Conservation (phyloP, 2,797 vertebrate genomes). For the Pteronotus mesoamericanus region DNA sequence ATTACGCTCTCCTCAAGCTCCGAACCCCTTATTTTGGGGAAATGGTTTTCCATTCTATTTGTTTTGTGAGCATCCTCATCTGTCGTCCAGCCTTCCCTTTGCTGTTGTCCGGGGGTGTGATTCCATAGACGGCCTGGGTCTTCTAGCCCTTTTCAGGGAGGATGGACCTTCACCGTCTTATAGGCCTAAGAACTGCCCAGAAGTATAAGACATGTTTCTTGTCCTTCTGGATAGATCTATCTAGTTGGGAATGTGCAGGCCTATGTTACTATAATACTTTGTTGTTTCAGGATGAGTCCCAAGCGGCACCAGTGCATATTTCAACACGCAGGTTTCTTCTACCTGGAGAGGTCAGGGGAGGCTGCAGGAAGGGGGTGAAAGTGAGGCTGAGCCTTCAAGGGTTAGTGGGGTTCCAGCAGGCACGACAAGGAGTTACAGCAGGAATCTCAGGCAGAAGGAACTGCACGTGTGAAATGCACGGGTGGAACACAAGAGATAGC, state of each 20-base stretch:
- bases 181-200: background rate
- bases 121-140: background rate
- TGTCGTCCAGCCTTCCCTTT: background rate
- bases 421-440: background rate
- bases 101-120: background rate
- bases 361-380: background rate
- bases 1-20: background rate
- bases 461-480: fast-evolving
- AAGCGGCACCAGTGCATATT: too few relatives aligned
- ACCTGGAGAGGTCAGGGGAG: background rate
- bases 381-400: background rate
- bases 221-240: background rate
- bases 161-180: background rate
- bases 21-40: background rate
- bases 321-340: background rate
- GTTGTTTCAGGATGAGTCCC: background rate
- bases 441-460: background rate
- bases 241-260: background rate
- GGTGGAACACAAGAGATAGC: too few relatives aligned
- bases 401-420: background rate
- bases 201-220: background rate
- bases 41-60: background rate
- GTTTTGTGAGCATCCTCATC: fast-evolving
- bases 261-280: background rate
- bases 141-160: background rate